Percentiles rank a stretch among this genome's conserved stretches.
phyloP scores from a whole-genome alignment of 2,113 vertebrate species.

The Larimichthys polyactis region DNA sequence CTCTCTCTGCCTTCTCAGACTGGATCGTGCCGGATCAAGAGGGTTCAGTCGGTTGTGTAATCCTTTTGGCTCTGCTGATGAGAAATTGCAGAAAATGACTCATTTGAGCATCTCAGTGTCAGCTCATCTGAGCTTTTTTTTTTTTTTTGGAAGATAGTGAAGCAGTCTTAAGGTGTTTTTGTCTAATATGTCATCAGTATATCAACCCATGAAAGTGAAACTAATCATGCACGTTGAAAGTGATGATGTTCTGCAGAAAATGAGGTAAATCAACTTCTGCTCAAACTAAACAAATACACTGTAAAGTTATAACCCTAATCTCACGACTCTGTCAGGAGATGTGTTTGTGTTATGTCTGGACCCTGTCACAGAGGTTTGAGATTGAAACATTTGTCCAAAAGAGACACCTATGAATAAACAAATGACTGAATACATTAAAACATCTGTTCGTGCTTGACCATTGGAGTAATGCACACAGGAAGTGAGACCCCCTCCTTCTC shows the following conservation, averaged over 20 bases:
- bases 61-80: slow-evolving; percentile 7
- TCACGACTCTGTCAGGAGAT: neutral
- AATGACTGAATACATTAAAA: slow-evolving; percentile 68
- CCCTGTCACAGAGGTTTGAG: neutral
- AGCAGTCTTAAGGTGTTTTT: neutral
- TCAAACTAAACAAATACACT: neutral
- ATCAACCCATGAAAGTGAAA: neutral
- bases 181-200: neutral
- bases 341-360: slow-evolving; percentile 58
- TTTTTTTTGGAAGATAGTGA: neutral
- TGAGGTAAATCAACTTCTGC: neutral
- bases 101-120: slow-evolving; percentile 8
- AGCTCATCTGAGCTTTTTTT: neutral
- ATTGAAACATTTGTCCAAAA: slow-evolving; percentile 53
- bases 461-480: slow-evolving; percentile 78
- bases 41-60: slow-evolving; percentile 41
- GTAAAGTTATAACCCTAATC: neutral
- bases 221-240: neutral
- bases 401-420: slow-evolving; percentile 71
- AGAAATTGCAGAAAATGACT: slow-evolving; percentile 36
- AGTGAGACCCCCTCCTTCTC: slow-evolving; percentile 68
- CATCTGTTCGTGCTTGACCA: slow-evolving; percentile 79
- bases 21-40: slow-evolving; percentile 28
- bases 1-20: slow-evolving; percentile 10
- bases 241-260: neutral